Base-by-base conservation (phyloP, 2,113 vertebrate genomes). In the Rhineura floridana region DNA sequence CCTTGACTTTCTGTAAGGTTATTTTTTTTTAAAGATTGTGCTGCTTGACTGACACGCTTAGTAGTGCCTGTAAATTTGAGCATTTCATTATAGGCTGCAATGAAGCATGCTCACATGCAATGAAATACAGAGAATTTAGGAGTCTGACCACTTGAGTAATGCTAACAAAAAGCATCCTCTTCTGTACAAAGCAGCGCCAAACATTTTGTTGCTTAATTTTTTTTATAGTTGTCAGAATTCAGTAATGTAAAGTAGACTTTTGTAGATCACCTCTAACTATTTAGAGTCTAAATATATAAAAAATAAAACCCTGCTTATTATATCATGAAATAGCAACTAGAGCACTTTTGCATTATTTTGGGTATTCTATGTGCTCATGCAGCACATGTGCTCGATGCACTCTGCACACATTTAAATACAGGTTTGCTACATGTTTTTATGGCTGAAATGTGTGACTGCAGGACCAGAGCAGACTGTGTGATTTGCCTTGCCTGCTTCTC, bases 41-140 rank as follows among this genome's bases (percentile, higher is more conserved):
- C 97, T 97, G 98, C 97, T 98, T 98, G 98, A 98, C 97, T 98
- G 98, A 98, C 98, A 98, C 82, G 97, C 98, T 98, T 98, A 97
- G 97, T 96, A 98, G 97, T 98, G 98, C 98, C 98, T 98, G 97
- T 98, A 99, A 98, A 99, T 99, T 98, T 98, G 98, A 99, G 98
- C 98, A 98, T 99, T 99, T 99, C 98, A 98, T 99, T 99, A 98
- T 98, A 98, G 97, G 97, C 98, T 98, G 98, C 98, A 98, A 97
- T 98, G 98, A 98, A 98, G 98, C 98, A 98, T 99, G 98, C 95
- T 98, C 91, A 90, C 93, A 96, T 97, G 97, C 95, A 96, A 95
- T 95, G 96, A 98, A 98, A 98, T 97, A 96, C 96, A 95, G 97
- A 97, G 94, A 96, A 95, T 95, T 95, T 96, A 96, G 96, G 96